Percentiles rank a stretch among this genome's conserved stretches.
Conservation (phyloP, 2,113 vertebrate genomes). For the Malaclemys terrapin region DNA sequence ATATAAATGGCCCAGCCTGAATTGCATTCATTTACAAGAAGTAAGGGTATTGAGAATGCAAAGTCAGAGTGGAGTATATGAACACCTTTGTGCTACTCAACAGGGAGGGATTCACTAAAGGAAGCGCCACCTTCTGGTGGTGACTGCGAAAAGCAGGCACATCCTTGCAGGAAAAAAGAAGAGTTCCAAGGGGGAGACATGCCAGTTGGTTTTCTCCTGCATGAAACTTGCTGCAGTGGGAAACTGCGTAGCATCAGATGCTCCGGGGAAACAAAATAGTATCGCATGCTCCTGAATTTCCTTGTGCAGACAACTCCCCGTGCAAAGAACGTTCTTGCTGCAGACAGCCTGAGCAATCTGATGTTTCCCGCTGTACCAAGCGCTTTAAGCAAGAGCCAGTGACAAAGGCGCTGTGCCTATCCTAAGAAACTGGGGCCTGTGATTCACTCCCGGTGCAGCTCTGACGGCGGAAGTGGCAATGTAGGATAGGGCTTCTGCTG, state of each 20-base stretch:
- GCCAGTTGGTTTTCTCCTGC: not conserved
- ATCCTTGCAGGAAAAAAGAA: not conserved
- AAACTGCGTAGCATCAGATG: not conserved
- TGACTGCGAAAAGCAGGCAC: not conserved
- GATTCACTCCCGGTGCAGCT: not conserved
- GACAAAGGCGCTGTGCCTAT: not conserved
- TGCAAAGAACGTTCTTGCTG: not conserved
- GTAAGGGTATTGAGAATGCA: not conserved
- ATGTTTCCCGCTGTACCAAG: not conserved
- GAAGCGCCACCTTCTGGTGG: not conserved
- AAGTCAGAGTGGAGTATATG: not conserved
- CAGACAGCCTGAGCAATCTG: not conserved
- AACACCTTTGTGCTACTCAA: not conserved
- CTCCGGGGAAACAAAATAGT: not conserved
- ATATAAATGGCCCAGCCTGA: not conserved
- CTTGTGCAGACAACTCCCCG: not conserved
- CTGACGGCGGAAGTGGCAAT: not conserved
- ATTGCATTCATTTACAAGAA: not conserved
- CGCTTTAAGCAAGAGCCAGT: not conserved
- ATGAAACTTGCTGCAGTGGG: not conserved
- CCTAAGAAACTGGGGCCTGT: not conserved
- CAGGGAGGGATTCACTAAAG: not conserved
- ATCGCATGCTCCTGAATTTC: not conserved
- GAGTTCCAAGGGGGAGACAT: not conserved
- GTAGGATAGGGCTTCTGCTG: not conserved